phyloP scores from a whole-genome alignment of 2,888 invertebrate species.

The Troilus luridus region DNA sequence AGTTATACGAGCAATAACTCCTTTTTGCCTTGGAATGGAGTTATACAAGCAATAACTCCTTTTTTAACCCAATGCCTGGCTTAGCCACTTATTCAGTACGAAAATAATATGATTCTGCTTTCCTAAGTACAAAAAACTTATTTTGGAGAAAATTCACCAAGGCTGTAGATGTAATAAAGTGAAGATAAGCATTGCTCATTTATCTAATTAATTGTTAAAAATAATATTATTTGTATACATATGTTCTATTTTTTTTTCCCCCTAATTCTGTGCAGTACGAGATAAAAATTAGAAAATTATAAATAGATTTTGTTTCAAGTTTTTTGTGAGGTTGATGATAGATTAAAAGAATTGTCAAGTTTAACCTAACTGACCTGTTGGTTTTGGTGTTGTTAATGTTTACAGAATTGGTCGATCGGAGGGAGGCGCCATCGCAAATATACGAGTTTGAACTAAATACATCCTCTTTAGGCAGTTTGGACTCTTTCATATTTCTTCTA shows the following conservation, averaged over 20 bases:
- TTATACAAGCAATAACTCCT: too few relatives aligned
- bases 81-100: too few relatives aligned
- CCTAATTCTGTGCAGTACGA: slow-evolving; percentile 2
- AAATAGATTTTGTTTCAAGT: neutral
- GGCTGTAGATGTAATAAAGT: too few relatives aligned
- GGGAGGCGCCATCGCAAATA: slow-evolving; percentile 39
- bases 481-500: slow-evolving; percentile 44
- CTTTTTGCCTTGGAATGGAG: too few relatives aligned
- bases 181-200: too few relatives aligned
- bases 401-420: slow-evolving; percentile 56
- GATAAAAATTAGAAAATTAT: neutral
- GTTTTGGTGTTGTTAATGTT: slow-evolving; percentile 50
- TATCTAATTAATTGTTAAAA: neutral
- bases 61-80: too few relatives aligned
- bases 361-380: slow-evolving; percentile 10
- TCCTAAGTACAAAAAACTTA: too few relatives aligned
- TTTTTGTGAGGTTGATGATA: slow-evolving; percentile 16
- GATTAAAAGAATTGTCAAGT: neutral
- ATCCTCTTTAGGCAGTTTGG: slow-evolving; percentile 50
- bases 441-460: slow-evolving; percentile 53
- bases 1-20: too few relatives aligned
- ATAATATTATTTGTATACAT: neutral
- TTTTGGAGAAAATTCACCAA: too few relatives aligned
- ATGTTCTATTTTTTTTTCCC: neutral
- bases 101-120: too few relatives aligned